Evolutionary conservation across 1,140 invertebrate genomes (phyloP), one percentile per base, ranked within the genome.

Genomic region (Lucilia cuprina): DNA sequence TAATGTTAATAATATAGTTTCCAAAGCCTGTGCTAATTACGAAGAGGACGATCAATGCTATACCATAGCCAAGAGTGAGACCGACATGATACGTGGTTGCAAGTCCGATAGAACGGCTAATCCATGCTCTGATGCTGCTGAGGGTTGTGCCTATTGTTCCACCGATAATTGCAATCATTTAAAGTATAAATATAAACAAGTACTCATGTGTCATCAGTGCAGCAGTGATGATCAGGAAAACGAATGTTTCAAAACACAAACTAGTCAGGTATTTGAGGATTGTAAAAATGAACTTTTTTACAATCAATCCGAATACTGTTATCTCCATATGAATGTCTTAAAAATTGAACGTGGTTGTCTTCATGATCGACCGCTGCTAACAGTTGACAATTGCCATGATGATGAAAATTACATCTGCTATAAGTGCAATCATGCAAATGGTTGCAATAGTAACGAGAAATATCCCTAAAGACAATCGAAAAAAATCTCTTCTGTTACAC

Each of bases 41-140:
- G 34, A 17, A 21, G 47, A 41, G 60, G 84, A 65, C 60, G 70
- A 87, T 8, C 30, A 85, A 17, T 90, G 89, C 78, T 90, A 87
- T 74, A 88, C 83, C 21, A 85, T 75, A 25, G 89, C 86, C 13
- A 80, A 49, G 0, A 83, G 83, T 74, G 83, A 55, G 4, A 82
- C 83, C 10, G 74, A 75, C 2, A 87, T 90, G 86, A 82, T 47
- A 25, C 86, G 89, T 8, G 89, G 89, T 14, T 90, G 89, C 83
- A 85, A 74, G 5, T 83, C 86, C 0, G 88, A 89, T 74, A 34
- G 0, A 1, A 25, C 84, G 5, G 8, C 9, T 7, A 83, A 83
- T 55, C 86, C 86, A 17, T 88, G 89, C 19, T 60, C 34, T 2
- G 75, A 19, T 8, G n/a, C 41, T 19, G 34, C 21, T 0, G 85